Evolutionary conservation across 2,888 invertebrate species (phyloP).

Genomic region (Sipha maydis): DNA sequence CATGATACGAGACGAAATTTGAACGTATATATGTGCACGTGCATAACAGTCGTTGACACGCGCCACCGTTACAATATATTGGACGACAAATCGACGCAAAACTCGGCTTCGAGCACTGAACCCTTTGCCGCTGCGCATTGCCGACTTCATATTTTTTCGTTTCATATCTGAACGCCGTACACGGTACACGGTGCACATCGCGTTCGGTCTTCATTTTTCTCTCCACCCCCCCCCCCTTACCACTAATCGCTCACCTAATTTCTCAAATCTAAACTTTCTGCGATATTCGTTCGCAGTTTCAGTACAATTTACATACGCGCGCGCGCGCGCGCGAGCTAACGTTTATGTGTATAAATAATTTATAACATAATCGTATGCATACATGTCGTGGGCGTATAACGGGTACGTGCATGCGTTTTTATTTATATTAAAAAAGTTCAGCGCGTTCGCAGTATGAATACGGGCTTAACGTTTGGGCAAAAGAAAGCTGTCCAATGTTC

Average conservation of each 20-base stretch:
- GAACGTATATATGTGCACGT: too few relatives aligned
- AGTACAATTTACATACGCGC: neutral
- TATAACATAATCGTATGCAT: neutral
- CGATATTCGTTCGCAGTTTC: neutral
- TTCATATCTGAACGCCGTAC: neutral
- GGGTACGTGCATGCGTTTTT: neutral
- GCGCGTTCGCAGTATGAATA: neutral
- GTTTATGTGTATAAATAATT: too few relatives aligned
- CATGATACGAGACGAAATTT: too few relatives aligned
- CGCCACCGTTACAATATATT: too few relatives aligned
- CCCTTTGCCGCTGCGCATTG: neutral
- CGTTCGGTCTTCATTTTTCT: neutral
- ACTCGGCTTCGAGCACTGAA: neutral
- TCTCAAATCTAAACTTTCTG: neutral
- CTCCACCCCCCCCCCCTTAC: neutral
- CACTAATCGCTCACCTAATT: too few relatives aligned
- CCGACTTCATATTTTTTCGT: conserved; percentile 4
- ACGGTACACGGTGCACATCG: neutral
- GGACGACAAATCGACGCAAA: conserved; percentile 13
- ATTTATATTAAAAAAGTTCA: conserved; percentile 48
- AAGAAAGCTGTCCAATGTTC: neutral
- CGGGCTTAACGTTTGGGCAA: neutral
- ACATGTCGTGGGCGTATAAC: neutral
- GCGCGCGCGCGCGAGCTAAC: too few relatives aligned
- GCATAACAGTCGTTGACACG: too few relatives aligned